These are phyloP conservation scores for Bubo scandiacus DNA, from an alignment of 2,113 vertebrate species.

Conservation along the genomic window DNA sequence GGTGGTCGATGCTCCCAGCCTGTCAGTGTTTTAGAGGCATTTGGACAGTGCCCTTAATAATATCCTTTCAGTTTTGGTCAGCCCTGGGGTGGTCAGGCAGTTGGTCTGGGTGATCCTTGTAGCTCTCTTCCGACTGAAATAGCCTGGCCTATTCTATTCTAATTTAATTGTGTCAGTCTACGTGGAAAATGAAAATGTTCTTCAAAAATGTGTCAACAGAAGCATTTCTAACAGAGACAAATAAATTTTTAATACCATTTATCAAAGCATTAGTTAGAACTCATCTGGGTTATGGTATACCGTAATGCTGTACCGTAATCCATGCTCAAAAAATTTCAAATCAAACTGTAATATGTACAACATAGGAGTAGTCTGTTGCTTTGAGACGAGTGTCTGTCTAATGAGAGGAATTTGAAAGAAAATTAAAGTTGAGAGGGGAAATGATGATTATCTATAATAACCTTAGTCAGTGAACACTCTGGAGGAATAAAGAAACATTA, in stretches of 20 bases:
- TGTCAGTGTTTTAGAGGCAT: not conserved
- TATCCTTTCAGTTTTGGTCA: not conserved
- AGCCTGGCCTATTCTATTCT: no score
- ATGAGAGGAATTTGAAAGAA: not conserved
- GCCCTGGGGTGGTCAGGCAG: not conserved
- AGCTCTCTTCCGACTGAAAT: not conserved
- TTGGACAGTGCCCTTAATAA: not conserved
- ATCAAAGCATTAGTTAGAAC: not conserved
- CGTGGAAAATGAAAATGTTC: not conserved
- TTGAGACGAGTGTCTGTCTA: not conserved
- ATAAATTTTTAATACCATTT: not conserved
- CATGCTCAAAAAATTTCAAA: not conserved
- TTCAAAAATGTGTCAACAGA: not conserved
- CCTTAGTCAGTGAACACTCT: not conserved
- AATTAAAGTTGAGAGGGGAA: not conserved
- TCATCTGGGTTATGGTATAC: accelerated
- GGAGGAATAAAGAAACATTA: not conserved
- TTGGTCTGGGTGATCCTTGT: no score
- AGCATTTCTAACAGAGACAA: not conserved
- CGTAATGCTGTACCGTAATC: accelerated
- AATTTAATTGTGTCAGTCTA: accelerated
- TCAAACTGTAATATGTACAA: not conserved
- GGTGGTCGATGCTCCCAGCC: not conserved
- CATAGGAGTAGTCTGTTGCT: not conserved
- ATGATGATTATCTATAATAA: not conserved